Percentiles rank a stretch among this genome's conserved stretches.
Evolutionary conservation across 2,888 invertebrate genomes (phyloP).

Genomic region (Tholera decimalis): DNA sequence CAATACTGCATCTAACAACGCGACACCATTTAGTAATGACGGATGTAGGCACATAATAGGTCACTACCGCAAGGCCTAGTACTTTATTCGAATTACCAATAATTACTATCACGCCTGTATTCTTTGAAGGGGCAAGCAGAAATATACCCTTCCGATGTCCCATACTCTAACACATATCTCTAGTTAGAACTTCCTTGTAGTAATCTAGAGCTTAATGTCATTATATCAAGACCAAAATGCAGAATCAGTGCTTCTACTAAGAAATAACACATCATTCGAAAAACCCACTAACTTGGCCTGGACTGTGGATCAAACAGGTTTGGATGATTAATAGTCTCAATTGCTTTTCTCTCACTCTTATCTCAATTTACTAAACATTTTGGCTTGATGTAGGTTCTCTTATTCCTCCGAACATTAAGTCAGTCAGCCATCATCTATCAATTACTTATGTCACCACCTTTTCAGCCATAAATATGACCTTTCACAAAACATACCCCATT

Average conservation of each 20-base stretch:
- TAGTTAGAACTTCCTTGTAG: too few species aligned
- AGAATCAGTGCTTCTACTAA: not conserved
- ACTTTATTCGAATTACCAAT: conserved; percentile 19
- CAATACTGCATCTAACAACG: conserved; percentile 35
- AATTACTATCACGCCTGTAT: not conserved
- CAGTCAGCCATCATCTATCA: not conserved
- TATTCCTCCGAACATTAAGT: not conserved
- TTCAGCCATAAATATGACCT: not conserved
- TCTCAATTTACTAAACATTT: not conserved
- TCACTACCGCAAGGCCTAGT: conserved; percentile 47
- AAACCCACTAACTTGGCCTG: not conserved
- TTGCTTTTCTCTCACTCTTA: not conserved
- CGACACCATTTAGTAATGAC: conserved; percentile 61
- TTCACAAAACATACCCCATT: not conserved
- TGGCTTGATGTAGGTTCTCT: not conserved
- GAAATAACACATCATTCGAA: not conserved
- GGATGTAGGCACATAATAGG: conserved; percentile 57
- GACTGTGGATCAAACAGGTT: too few species aligned
- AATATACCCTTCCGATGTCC: not conserved
- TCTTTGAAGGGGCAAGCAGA: not conserved
- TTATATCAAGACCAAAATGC: not conserved
- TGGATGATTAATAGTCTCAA: not conserved
- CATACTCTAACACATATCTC: too few species aligned
- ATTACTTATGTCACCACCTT: not conserved
- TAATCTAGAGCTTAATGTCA: not conserved